These are phyloP conservation scores for Notolabrus celidotus DNA, from an alignment of 2,797 vertebrate genomes.

Conservation along the genomic window DNA sequence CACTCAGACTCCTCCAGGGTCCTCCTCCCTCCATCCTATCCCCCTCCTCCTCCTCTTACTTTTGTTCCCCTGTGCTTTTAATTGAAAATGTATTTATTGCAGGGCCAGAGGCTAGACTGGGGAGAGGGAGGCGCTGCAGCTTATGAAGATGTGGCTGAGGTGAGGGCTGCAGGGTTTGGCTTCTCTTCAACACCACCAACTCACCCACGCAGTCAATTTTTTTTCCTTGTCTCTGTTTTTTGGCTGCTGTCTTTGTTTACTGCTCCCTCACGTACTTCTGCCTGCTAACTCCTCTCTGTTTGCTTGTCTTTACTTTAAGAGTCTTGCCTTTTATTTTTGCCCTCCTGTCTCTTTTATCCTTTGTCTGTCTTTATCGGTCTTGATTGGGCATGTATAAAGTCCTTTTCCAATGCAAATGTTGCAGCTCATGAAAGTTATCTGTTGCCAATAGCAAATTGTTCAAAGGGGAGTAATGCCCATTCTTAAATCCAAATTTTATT, in stretches of 20 bases:
- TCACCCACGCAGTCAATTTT: conserved; percentile 64
- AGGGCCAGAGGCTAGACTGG: conserved; percentile 69
- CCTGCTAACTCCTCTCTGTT: conserved; percentile 55
- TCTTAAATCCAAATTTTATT: conserved; percentile 39
- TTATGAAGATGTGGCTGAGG: conserved; percentile 76
- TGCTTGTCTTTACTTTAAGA: conserved; percentile 56
- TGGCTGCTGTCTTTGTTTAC: conserved; percentile 74
- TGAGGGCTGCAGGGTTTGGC: conserved; percentile 74
- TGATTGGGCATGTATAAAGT: conserved; percentile 58
- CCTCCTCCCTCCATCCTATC: conserved; percentile 48
- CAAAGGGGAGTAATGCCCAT: conserved; percentile 39
- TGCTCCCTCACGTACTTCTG: conserved; percentile 55
- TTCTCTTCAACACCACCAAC: conserved; percentile 73
- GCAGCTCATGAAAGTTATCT: conserved; percentile 44
- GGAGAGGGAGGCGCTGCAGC: conserved; percentile 65
- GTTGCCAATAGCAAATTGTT: conserved; percentile 59
- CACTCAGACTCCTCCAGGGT: conserved; percentile 62
- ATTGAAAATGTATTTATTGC: conserved; percentile 85
- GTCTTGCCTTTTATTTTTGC: conserved; percentile 65
- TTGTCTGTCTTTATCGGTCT: conserved; percentile 67
- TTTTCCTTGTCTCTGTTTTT: conserved; percentile 48
- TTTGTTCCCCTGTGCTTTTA: conserved; percentile 67
- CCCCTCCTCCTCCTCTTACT: conserved; percentile 46
- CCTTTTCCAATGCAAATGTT: conserved; percentile 76
- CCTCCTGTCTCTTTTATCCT: conserved; percentile 67